Conservation (phyloP, 2,113 vertebrate species). For the Limnothrissa miodon region DNA sequence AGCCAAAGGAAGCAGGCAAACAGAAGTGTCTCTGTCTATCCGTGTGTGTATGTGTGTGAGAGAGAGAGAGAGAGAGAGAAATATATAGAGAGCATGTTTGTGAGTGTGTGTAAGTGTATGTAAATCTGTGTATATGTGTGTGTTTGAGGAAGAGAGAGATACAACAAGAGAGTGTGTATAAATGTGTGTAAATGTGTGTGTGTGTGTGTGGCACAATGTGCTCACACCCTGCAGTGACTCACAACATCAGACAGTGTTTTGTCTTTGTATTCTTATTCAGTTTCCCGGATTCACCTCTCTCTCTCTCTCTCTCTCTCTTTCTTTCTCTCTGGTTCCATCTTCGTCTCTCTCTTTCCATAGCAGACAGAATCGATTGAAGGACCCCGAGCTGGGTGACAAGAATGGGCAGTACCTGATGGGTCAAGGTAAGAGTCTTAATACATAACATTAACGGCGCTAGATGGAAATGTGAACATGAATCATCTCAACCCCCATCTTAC, state of each 20-base stretch:
- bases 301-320: background rate
- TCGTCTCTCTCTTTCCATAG: constrained; percentile 66
- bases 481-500: constrained; percentile 37
- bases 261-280: background rate
- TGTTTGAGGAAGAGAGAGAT: no score
- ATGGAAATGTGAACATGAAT: background rate
- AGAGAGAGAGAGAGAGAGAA: no score
- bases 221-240: background rate
- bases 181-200: background rate
- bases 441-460: background rate
- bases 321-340: background rate
- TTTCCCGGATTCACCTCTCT: background rate
- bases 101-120: background rate
- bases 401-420: constrained; percentile 63
- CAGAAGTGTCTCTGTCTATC: background rate
- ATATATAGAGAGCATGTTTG: no score
- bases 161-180: no score
- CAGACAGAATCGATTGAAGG: constrained; percentile 57
- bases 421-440: constrained; percentile 36
- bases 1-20: background rate
- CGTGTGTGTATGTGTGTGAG: background rate
- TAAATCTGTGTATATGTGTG: background rate
- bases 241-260: background rate
- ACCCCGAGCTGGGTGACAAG: constrained; percentile 61
- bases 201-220: background rate